Percentiles rank a stretch among this genome's conserved stretches.
These are phyloP conservation scores for Melanotaenia boesemani DNA, from an alignment of 2,797 vertebrate species.

Conservation along the genomic window DNA sequence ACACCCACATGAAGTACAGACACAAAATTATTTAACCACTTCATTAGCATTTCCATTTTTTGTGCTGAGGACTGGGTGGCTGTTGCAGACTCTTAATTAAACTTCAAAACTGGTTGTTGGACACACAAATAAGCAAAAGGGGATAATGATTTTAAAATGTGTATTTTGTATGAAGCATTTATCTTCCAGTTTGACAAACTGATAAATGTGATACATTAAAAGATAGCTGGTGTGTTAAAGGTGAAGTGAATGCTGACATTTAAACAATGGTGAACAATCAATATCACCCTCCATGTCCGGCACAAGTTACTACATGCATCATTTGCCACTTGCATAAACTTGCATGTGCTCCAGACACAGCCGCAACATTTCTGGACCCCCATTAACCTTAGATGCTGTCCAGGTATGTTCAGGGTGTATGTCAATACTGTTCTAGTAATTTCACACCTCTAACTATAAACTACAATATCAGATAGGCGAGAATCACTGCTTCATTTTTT, in stretches of 20 bases:
- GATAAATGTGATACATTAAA: not conserved
- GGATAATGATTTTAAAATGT: not conserved
- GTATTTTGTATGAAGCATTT: constrained; percentile 1
- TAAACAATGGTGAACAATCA: constrained; percentile 24
- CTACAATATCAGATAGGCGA: not conserved
- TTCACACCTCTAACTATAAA: constrained; percentile 1
- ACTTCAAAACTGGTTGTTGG: not conserved
- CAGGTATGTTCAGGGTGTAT: constrained; percentile 1
- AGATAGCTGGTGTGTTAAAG: constrained; percentile 5
- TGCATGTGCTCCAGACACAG: not conserved
- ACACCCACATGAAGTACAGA: constrained; percentile 14
- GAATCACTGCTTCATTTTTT: not conserved
- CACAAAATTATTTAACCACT: constrained; percentile 6
- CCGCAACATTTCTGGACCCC: not conserved
- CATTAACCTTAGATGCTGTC: not conserved
- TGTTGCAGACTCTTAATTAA: not conserved
- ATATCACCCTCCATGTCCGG: constrained; percentile 4
- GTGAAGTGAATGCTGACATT: constrained; percentile 16
- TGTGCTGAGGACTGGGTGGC: not conserved
- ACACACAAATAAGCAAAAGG: not conserved
- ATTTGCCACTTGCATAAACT: constrained; percentile 18
- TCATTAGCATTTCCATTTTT: constrained; percentile 1
- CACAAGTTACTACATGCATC: constrained; percentile 5
- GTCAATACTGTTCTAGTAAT: not conserved
- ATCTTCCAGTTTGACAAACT: not conserved